Base-by-base conservation (phyloP, 2,888 invertebrate species). In the Pseudolycoriella hygida region DNA sequence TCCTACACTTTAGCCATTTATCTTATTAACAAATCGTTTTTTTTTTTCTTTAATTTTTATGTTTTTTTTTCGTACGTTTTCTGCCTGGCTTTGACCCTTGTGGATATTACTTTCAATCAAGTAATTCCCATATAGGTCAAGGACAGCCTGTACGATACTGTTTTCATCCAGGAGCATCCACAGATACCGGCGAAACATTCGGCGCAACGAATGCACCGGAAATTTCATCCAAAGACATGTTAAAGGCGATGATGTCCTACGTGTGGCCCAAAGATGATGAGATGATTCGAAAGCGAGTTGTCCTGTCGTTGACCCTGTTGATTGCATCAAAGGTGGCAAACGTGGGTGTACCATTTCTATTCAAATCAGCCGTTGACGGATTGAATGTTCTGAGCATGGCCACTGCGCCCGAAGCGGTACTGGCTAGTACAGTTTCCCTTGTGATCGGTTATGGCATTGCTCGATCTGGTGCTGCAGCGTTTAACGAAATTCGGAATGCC, bases 401-500 rank as follows among this genome's bases (percentile, higher is more conserved):
- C 19, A 77, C 80, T 3, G 79, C 84, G n/a, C 80, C 85, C 0
- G 80, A 81, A 56, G 84, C 90, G 2, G 69, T 89, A 42, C 67
- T 82, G 2, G 81, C 90, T 2, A 70, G 83, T 5, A 80, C 84
- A 3, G 77, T 83, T 42, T 80, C 87, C 49, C 64, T 94, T 54
- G 67, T 96, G 42, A 53, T 94, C 47, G 93, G 90, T 60, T 96
- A 98, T 72, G 98, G 97, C 47, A 67, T 89, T 48, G 94, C 96
- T 1, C 74, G 97, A 52, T 83, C 83, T 2, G 81, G 89, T 42
- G 81, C 96, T 2, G 80, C 92, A 0, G 85, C 84, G 17, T 90
- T 97, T 64, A 97, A 94, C 67, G 98, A 99, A 69, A 64, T 98
- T 15, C 70, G 97, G 31, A 98, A 97, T 69, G 97, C 97, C 1